Evolutionary conservation across 2,888 invertebrate species (phyloP), one percentile per base, ranked within the genome.

Genomic region (Mythimna impura): DNA sequence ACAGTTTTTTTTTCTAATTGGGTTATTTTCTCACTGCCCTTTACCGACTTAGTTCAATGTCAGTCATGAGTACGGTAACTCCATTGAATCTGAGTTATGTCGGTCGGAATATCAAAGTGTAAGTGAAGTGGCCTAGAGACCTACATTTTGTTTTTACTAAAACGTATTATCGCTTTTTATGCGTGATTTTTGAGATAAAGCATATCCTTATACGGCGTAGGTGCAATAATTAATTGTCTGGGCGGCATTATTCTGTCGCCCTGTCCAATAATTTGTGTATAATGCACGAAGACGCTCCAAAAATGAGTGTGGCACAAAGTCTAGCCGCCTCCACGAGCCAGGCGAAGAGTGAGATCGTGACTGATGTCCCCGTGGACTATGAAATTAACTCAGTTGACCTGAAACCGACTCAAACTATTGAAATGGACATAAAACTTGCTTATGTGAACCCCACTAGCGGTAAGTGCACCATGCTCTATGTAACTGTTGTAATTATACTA

Each of bases 81-180:
- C 95, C 94, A 96, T 97, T 97, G 97, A 97, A 96, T 97, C 95
- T 95, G 96, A 97, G 97, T 97, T 96, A 97, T 97, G 97, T 97
- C 97, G 97, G 97, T 97, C 97, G 97, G 97, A 97, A 97, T 97
- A 97, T 97, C 97, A 97, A 97, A 97, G 97, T 95, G 97, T 97
- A 97, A 97, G 97, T 97, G 97, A 97, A 97, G 97, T 98, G 98
- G 97, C 98, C 98, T 97, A 98, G 97, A 98, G 98, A 98, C 98
- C 98, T 98, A 98, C 97, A 98, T 98, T 97, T 94, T 93, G 93
- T 93, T 95, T 93, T 92, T 91, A 25, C 25, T 25, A 92, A 92
- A 91, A 87, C 90, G 86, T 86, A 89, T 90, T 92, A 92, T 90
- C 90, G 90, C 89, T 91, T 88, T 90, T 88, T 87, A 90, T 87